Conservation (phyloP, 1,140 invertebrate genomes). For the Drosophila bocki region DNA sequence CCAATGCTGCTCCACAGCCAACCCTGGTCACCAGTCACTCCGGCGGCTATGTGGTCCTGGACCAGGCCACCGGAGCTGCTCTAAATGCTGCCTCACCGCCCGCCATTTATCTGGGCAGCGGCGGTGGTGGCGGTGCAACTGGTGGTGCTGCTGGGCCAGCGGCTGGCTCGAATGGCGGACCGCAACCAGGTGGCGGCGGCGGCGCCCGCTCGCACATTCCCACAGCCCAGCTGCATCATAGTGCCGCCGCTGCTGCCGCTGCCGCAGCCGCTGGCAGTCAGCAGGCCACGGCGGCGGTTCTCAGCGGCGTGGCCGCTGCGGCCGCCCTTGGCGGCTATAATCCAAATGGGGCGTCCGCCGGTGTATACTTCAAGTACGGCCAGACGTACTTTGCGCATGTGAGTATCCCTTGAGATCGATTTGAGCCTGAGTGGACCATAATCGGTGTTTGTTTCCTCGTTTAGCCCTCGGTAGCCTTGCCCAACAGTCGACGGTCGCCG, state of each 20-base stretch:
- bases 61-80: conserved; percentile 61
- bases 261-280: conserved; percentile 59
- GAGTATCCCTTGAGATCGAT: conserved; percentile 24
- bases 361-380: conserved; percentile 84
- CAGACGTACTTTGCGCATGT: conserved; percentile 85
- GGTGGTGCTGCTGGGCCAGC: conserved; percentile 20
- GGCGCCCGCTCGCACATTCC: conserved; percentile 78
- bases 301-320: conserved; percentile 71
- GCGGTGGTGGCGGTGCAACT: conserved; percentile 7
- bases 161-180: conserved; percentile 41
- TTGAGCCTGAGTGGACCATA: background rate
- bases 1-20: conserved; percentile 52
- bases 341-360: conserved; percentile 74
- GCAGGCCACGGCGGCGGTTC: conserved; percentile 70
- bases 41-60: conserved; percentile 66
- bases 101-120: conserved; percentile 54
- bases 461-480: conserved; percentile 83
- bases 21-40: conserved; percentile 23
- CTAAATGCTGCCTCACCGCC: conserved; percentile 62
- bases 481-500: conserved; percentile 83
- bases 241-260: conserved; percentile 70
- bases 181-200: conserved; percentile 28
- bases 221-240: conserved; percentile 79
- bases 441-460: background rate
- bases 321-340: conserved; percentile 79